Conservation (phyloP, 2,888 invertebrate genomes). For the Odontothrips loti region DNA sequence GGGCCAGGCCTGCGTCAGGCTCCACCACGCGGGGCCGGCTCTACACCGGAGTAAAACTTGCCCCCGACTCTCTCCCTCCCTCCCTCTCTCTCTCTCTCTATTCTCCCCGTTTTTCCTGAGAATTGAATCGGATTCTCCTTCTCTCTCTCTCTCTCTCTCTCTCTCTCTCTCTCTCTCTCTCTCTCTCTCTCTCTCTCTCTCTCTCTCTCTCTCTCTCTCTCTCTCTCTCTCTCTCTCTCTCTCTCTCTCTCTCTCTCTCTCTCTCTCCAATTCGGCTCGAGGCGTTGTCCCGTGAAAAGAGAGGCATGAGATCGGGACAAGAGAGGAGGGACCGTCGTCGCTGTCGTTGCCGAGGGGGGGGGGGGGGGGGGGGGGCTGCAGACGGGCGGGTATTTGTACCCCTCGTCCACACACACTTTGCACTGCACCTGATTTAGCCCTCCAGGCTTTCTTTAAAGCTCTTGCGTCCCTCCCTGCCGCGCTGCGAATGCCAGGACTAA, state of each 20-base stretch:
- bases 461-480: background rate
- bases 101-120: background rate
- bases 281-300: background rate
- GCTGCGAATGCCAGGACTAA: too few relatives aligned
- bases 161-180: too few relatives aligned
- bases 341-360: too few relatives aligned
- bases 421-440: too few relatives aligned
- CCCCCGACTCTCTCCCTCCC: background rate
- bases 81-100: background rate
- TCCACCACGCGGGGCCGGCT: background rate
- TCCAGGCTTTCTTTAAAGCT: background rate
- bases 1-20: background rate
- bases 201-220: too few relatives aligned
- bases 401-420: too few relatives aligned
- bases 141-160: background rate
- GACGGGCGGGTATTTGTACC: too few relatives aligned
- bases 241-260: too few relatives aligned
- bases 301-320: background rate
- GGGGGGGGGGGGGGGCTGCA: too few relatives aligned
- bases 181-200: too few relatives aligned
- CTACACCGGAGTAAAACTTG: background rate
- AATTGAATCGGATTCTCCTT: background rate
- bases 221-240: too few relatives aligned
- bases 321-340: too few relatives aligned
- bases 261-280: background rate